Evolutionary conservation across 2,888 invertebrate genomes (phyloP).

Genomic region (Drymonia ruficornis): DNA sequence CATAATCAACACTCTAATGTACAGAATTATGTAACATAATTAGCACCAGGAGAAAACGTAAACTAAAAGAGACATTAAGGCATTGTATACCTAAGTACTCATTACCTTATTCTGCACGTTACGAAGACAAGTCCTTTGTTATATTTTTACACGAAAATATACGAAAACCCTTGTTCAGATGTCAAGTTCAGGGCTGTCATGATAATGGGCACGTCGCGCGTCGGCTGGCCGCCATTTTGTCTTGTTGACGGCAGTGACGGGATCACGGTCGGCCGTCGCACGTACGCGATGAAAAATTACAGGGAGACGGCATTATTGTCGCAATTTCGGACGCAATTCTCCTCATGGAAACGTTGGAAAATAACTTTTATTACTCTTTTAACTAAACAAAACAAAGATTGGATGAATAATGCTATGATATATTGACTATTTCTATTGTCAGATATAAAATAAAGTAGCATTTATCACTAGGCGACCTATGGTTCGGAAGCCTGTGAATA

Average conservation of each 20-base stretch:
- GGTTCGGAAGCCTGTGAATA: no score
- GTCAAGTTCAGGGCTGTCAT: constrained; percentile 31
- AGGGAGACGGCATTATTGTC: neutral
- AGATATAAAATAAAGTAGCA: no score
- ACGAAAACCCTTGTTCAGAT: constrained; percentile 20
- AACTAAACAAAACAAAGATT: neutral
- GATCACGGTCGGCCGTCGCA: constrained; percentile 10
- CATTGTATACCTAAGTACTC: no score
- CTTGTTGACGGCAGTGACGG: constrained; percentile 14
- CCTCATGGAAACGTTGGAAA: neutral
- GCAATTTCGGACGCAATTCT: constrained; percentile 1
- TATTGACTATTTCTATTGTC: no score
- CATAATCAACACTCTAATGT: no score
- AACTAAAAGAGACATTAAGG: no score
- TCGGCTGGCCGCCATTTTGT: constrained; percentile 25
- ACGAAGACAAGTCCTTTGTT: no score
- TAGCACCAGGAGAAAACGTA: no score
- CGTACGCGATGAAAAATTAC: constrained; percentile 2
- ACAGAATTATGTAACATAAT: neutral
- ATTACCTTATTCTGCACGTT: no score
- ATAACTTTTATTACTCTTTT: neutral
- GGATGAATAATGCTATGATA: neutral
- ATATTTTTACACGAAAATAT: constrained; percentile 8
- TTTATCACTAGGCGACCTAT: no score
- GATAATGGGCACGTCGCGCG: constrained; percentile 18